Evolutionary conservation across 2,113 vertebrate genomes (phyloP).

Genomic region (Forbesichthys agassizii): DNA sequence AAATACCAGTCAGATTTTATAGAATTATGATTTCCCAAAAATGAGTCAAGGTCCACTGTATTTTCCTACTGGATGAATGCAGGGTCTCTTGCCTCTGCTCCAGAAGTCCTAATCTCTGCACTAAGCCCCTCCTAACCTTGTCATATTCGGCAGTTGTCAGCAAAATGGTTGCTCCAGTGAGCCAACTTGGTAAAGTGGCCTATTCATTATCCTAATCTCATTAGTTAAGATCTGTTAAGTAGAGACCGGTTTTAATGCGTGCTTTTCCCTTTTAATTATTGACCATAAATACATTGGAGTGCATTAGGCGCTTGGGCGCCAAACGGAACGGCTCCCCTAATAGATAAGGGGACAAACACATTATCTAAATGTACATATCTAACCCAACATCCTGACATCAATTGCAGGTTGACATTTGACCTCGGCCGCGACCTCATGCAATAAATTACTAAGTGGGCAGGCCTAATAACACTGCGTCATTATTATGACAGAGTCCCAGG

Average conservation of each 20-base stretch:
- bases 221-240: conserved; percentile 86
- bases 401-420: conserved; percentile 77
- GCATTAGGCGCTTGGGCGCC: conserved; percentile 74
- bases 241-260: conserved; percentile 81
- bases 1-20: conserved; percentile 65
- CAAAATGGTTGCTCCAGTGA: conserved; percentile 64
- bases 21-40: conserved; percentile 66
- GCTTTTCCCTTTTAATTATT: conserved; percentile 85
- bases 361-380: conserved; percentile 83
- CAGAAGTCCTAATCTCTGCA: conserved; percentile 57
- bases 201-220: conserved; percentile 85
- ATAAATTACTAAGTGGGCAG: neutral
- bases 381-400: conserved; percentile 76
- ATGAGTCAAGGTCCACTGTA: conserved; percentile 56
- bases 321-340: conserved; percentile 65
- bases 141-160: conserved; percentile 82
- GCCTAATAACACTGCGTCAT: neutral
- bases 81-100: conserved; percentile 59
- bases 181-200: conserved; percentile 72
- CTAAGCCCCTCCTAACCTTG: conserved; percentile 76
- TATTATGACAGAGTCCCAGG: neutral
- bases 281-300: conserved; percentile 82
- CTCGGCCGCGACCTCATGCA: conserved; percentile 45
- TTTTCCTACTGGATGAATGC: conserved; percentile 62
- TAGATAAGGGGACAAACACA: conserved; percentile 75